A percentile compares a stretch with the other conserved stretches of the same genome.
Conservation (phyloP, 2,113 vertebrate species). For the Camelus dromedarius region DNA sequence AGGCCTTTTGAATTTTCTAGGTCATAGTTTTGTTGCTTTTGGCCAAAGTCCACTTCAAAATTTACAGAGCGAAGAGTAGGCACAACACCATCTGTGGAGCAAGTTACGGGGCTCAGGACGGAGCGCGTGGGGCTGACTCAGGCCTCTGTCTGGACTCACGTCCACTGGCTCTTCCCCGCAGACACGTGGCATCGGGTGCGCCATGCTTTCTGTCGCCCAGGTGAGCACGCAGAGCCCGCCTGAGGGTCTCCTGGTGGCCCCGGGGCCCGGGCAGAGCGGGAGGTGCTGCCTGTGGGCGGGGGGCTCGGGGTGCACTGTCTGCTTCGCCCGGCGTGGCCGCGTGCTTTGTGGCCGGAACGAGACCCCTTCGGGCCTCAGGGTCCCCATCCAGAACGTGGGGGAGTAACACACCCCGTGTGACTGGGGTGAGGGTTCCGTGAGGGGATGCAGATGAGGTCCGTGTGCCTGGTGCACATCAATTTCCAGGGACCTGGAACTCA, state of each 20-base stretch:
- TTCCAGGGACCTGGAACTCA: background rate
- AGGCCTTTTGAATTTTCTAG: conserved; percentile 32
- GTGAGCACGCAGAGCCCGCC: background rate
- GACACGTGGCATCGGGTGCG: fast-evolving
- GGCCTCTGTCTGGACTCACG: background rate
- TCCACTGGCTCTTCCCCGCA: too few relatives aligned
- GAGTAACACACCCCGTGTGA: fast-evolving
- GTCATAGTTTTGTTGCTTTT: conserved; percentile 36
- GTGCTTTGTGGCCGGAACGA: background rate
- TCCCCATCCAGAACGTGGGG: background rate
- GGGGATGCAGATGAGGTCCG: background rate
- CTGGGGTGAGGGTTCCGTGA: background rate
- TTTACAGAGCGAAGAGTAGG: background rate
- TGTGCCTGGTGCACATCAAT: background rate
- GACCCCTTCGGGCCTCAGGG: background rate
- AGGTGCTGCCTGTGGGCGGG: fast-evolving
- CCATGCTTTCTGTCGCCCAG: too few relatives aligned
- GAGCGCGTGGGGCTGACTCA: background rate
- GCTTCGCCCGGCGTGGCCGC: fast-evolving
- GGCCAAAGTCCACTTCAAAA: background rate
- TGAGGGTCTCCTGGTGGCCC: background rate
- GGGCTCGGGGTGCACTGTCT: fast-evolving
- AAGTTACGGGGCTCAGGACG: background rate
- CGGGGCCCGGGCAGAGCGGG: fast-evolving
- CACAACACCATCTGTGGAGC: fast-evolving